Base-by-base conservation (phyloP, 2,113 vertebrate species). In the Synodontis membranacea region DNA sequence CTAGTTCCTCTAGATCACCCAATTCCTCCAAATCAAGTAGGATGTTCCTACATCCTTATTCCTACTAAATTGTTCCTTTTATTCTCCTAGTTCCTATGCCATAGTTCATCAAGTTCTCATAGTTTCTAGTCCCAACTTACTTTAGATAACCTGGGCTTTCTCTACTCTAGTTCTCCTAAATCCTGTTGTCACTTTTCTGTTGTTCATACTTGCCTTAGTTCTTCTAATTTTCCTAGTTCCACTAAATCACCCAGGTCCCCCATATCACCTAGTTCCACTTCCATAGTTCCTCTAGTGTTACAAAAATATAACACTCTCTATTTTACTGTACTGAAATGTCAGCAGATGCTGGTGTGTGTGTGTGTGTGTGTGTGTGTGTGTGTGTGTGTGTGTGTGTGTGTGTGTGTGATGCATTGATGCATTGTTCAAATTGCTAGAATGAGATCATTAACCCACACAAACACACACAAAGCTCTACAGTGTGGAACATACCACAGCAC, bases 401-500 rank as follows among this genome's bases (percentile, higher is more conserved):
- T 44, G 54, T 17, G 80, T n/a, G 37, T 19, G 56, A 28, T 50
- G 44, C 70, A 34, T 76, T 19, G 56, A 28, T 50, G 44, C 70
- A 34, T 76, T 37, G 14, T 52, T 68, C 68, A 76, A 80, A 84
- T 56, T 86, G 72, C 76, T 66, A 62, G 84, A 90, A 91, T 90
- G 82, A 91, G 89, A 88, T 91, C 89, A 92, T 88, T 88, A 88
- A 76, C 56, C 37, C 91, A 82, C 68, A 87, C 83, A 0, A 42
- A 88, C 62, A 84, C 82, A 84, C 88, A 91, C 91, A 92, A 89
- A 84, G 66, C 66, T 34, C n/a, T 70, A 56, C 88, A 88, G 79
- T 88, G 84, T 86, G 66, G 46, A 52, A 48, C 34, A 46, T 66
- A 56, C 84, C 62, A 70, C 80, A 58, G 39, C 31, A 28, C 46